These are phyloP conservation scores for Cataglyphis albicans DNA, from an alignment of 2,888 invertebrate species.

Conservation along the genomic window DNA sequence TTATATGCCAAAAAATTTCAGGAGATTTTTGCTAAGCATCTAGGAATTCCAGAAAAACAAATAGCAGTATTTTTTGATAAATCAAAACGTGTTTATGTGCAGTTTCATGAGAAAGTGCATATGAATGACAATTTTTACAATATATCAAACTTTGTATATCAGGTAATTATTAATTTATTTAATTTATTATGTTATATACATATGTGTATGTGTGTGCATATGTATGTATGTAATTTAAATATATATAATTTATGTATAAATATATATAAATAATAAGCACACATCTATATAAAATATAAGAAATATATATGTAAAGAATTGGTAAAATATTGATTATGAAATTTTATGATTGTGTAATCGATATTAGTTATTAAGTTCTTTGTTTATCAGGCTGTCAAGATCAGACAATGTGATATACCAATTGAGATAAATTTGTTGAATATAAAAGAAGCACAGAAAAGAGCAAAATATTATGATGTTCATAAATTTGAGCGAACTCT, in stretches of 20 bases:
- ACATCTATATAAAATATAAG: not conserved
- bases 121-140: conserved; percentile 65
- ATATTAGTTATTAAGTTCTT: not conserved
- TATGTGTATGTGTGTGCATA: not conserved
- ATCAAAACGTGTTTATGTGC: conserved; percentile 90
- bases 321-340: not conserved
- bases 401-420: conserved; percentile 85
- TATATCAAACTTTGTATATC: conserved; percentile 88
- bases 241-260: not conserved
- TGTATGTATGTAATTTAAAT: not conserved
- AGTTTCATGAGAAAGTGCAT: conserved; percentile 87
- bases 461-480: conserved; percentile 73
- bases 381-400: conserved; percentile 87
- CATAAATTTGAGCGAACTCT: conserved; percentile 10
- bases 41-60: conserved; percentile 47
- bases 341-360: not conserved
- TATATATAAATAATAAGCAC: not conserved
- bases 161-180: conserved; percentile 32
- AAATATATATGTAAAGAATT: not conserved
- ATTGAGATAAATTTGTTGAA: conserved; percentile 87
- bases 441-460: conserved; percentile 66
- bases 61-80: conserved; percentile 83
- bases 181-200: not conserved
- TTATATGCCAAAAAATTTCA: conserved; percentile 90
- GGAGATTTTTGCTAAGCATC: conserved; percentile 85